A percentile compares a stretch with the other conserved stretches of the same genome.
phyloP scores from a whole-genome alignment of 1,140 invertebrate species.

The Paraescarpia echinospica region DNA sequence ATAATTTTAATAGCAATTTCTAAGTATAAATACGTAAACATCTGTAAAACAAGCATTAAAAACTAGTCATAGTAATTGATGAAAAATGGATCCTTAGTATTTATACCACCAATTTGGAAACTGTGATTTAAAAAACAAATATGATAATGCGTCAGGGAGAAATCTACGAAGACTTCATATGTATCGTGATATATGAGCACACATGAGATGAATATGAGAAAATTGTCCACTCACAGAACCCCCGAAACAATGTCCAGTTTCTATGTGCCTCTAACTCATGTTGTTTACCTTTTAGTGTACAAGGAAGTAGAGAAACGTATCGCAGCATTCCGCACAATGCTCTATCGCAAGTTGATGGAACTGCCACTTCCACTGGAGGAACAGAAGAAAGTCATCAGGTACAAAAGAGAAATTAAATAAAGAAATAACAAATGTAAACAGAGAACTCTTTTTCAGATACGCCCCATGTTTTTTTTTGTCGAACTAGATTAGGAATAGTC shows the following conservation, averaged over 20 bases:
- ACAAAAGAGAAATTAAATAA: constrained; percentile 2
- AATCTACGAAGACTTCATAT: too few species aligned
- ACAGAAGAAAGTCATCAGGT: constrained; percentile 88
- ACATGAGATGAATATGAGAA: neutral
- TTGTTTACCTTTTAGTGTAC: constrained; percentile 65
- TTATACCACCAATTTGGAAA: too few species aligned
- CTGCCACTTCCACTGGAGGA: constrained; percentile 88
- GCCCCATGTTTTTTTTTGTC: too few species aligned
- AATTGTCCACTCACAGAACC: neutral
- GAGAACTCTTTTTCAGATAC: neutral
- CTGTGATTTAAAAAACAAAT: too few species aligned
- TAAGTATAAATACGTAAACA: too few species aligned
- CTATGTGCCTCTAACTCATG: neutral
- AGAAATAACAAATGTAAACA: neutral
- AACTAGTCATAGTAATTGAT: too few species aligned
- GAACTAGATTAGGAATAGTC: too few species aligned
- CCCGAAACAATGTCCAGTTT: neutral
- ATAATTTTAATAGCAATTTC: too few species aligned
- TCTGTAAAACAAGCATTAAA: too few species aligned
- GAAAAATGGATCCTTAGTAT: too few species aligned
- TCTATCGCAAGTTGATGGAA: constrained; percentile 81
- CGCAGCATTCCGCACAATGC: constrained; percentile 73
- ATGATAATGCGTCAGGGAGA: too few species aligned
- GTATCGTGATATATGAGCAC: neutral
- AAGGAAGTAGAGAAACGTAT: constrained; percentile 89